Base-by-base conservation (phyloP, 2,888 invertebrate genomes). In the Cephus pygmeus region DNA sequence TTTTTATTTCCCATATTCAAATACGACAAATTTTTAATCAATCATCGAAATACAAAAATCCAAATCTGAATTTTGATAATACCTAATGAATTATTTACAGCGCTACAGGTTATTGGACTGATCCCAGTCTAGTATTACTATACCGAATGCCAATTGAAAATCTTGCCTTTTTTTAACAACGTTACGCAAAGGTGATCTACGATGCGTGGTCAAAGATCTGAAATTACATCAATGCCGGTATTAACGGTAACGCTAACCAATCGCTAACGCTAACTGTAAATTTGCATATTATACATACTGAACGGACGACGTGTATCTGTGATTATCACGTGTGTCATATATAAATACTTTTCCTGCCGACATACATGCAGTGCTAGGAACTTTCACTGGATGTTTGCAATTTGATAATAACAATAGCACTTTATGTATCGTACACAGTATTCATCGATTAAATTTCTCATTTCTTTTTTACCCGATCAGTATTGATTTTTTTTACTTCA, bases 201-300 rank as follows among this genome's bases (percentile, higher is more conserved):
- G 23, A 6, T 56, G 71, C 31, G 71, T 33, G 31, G 80, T 83
- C 84, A 80, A 82, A 83, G 81, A 84, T 85, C 85, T 84, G 83
- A 81, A 85, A 84, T 85, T 85, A 81, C 82, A 83, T 85, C 81
- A 79, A 35, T 68, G 79, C 80, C 73, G 79, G 71, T 40, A 35
- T 68, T 33, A 71, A 71, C 30, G 69, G 6, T 33, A 69, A 69
- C 69, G 69, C 11, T 4, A 69, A 12, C 69, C 30, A 69, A 33
- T 30, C 69, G 30, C 69, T 69, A 4, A 31, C 11, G 33, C 30
- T 30, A 15, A 69, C 12, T 69, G 15, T 4, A 15, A 6, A 40
- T 40, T 40, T 15, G 40, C 56, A 56, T 56, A 56, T 9, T 15
- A 9, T 56, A 56, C 56, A 56, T 15, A 40, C 40, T 40, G 15